Evolutionary conservation across 2,113 vertebrate genomes (phyloP), one percentile per base, ranked within the genome.

Genomic region (Thermophis baileyi): DNA sequence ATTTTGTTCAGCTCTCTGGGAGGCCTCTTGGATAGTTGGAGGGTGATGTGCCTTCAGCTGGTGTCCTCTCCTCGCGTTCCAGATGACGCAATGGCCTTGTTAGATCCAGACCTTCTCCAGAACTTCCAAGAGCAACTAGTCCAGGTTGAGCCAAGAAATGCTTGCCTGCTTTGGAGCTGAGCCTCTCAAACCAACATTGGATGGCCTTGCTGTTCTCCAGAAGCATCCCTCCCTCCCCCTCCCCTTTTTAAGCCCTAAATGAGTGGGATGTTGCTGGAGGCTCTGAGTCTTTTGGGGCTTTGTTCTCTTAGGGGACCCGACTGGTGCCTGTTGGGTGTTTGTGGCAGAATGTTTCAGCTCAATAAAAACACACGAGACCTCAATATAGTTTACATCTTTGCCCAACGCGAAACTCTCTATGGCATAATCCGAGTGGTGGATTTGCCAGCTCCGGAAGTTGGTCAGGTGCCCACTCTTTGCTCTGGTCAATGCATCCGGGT

Each of bases 401-500:
- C 88, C 44, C 93, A 60, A 25, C 46, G 35, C 91, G 94, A 94
- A 47, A 54, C 87, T 6, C 0, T 0, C 0, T 0, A 2, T 93
- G 93, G 91, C 91, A 6, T 54, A 91, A 46, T 92, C 89, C 54
- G 87, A 91, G 94, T 90, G 89, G 90, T 87, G 92, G 90, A 87
- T 90, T 90, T 94, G 87, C 90, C 92, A 74, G 44, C 57, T 95
- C 55, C 51, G 57, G 88, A 95, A 96, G 92, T 93, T 93, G 93
- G 50, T 51, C 91, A 55, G 90, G 87, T 89, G 90, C 88, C 93
- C 93, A 92, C 95, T 96, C 49, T 0, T 14, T 91, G 94, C 30
- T 93, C 54, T 93, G 94, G 93, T 96, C 95, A 96, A 95, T 96
- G 94, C 4, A 60, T 93, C 74, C 95, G 96, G 96, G 91, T 93